These are phyloP conservation scores for Endotricha flammealis DNA, from an alignment of 2,888 invertebrate genomes.

Conservation along the genomic window DNA sequence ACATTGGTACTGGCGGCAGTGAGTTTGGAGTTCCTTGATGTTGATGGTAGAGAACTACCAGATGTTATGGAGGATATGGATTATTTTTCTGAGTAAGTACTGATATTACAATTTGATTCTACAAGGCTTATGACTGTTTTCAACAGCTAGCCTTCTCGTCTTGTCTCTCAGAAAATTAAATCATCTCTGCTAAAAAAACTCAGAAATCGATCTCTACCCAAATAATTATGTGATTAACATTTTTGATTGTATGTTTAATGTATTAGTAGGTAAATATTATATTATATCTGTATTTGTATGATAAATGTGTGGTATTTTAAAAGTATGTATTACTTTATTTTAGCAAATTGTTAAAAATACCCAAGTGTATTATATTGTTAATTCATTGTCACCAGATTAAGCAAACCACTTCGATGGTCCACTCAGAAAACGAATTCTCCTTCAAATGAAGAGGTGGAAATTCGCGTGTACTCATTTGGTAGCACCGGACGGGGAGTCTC, in stretches of 20 bases:
- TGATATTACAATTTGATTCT: slow-evolving; percentile 1
- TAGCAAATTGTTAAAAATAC: too few species aligned
- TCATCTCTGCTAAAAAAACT: too few species aligned
- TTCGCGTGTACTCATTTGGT: slow-evolving; percentile 53
- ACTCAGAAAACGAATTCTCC: slow-evolving; percentile 59
- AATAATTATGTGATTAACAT: too few species aligned
- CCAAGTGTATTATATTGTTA: too few species aligned
- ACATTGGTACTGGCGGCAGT: slow-evolving; percentile 34
- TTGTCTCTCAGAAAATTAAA: too few species aligned
- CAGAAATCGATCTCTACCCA: too few species aligned
- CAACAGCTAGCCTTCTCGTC: not conserved
- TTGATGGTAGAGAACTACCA: slow-evolving; percentile 61
- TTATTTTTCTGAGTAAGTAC: slow-evolving; percentile 59
- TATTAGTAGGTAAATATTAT: too few species aligned
- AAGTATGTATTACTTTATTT: too few species aligned
- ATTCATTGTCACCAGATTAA: too few species aligned
- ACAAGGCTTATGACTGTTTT: slow-evolving; percentile 1
- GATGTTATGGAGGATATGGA: slow-evolving; percentile 65
- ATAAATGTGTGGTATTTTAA: too few species aligned
- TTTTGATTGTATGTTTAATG: too few species aligned
- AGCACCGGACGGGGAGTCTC: not conserved
- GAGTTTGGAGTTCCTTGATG: slow-evolving; percentile 47
- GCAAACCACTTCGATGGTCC: slow-evolving; percentile 66
- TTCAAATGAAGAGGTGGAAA: slow-evolving; percentile 56
- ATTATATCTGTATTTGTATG: too few species aligned